phyloP scores from a whole-genome alignment of 1,140 invertebrate genomes.

The Brachionus sp. region DNA sequence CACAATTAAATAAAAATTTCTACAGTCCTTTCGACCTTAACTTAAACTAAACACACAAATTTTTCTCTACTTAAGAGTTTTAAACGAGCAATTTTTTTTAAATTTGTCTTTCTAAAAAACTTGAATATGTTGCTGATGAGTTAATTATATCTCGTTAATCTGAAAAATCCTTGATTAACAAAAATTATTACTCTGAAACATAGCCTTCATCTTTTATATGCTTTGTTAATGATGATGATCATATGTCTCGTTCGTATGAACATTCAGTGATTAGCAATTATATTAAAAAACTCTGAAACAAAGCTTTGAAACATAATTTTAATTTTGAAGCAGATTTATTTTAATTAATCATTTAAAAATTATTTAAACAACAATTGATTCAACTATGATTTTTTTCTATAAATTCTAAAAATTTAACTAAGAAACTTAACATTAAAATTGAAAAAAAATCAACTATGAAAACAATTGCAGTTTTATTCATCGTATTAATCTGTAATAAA shows the following conservation, averaged over 20 bases:
- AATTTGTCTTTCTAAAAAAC: neutral
- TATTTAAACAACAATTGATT: neutral
- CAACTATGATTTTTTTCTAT: neutral
- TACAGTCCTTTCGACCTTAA: neutral
- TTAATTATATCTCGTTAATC: neutral
- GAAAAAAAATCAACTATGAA: neutral
- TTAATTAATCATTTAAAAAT: neutral
- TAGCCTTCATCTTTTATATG: neutral
- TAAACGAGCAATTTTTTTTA: neutral
- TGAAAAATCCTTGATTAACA: neutral
- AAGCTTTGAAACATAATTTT: neutral
- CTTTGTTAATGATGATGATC: slow-evolving; percentile 30
- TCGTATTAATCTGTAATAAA: neutral
- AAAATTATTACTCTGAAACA: neutral
- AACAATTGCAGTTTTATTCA: neutral
- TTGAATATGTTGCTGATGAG: neutral
- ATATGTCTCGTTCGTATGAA: slow-evolving; percentile 31
- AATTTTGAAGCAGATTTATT: neutral
- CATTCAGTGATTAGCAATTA: neutral
- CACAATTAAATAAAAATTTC: neutral
- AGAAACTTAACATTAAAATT: neutral
- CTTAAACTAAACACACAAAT: neutral
- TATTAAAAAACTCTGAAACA: slow-evolving; percentile 22
- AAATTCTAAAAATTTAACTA: neutral
- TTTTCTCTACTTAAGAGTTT: neutral